Conservation (phyloP, 2,113 vertebrate species). For the Delphinus delphis region DNA sequence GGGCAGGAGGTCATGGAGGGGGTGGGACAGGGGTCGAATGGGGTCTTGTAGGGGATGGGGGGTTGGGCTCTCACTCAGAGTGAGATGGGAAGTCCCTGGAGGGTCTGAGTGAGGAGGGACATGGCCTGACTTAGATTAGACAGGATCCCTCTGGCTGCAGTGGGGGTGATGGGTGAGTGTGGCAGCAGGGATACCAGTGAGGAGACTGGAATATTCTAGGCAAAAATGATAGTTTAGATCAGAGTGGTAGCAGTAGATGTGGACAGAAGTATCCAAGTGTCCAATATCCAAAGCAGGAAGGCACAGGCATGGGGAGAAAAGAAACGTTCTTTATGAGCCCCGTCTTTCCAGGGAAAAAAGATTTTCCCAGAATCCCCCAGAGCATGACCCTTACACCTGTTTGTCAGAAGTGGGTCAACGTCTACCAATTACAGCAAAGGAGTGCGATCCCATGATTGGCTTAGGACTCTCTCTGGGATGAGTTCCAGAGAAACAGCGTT, state of each 20-base stretch:
- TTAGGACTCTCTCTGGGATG: neutral
- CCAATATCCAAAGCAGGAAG: neutral
- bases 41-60: neutral
- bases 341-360: neutral
- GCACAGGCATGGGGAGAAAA: accelerated
- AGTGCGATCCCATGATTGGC: too few species aligned
- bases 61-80: neutral
- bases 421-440: neutral
- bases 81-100: neutral
- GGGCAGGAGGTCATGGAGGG: accelerated
- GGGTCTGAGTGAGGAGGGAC: neutral
- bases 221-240: neutral
- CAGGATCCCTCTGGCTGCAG: neutral
- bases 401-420: neutral
- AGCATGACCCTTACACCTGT: neutral
- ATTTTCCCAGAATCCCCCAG: neutral
- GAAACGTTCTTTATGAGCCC: accelerated
- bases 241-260: neutral
- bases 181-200: neutral
- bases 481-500: neutral
- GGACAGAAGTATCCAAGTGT: too few species aligned
- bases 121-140: neutral
- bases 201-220: neutral
- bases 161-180: accelerated
- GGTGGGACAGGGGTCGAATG: too few species aligned